Percentiles rank a stretch among this genome's conserved stretches.
phyloP scores from a whole-genome alignment of 2,888 invertebrate species.

The Synergus umbraculus region DNA sequence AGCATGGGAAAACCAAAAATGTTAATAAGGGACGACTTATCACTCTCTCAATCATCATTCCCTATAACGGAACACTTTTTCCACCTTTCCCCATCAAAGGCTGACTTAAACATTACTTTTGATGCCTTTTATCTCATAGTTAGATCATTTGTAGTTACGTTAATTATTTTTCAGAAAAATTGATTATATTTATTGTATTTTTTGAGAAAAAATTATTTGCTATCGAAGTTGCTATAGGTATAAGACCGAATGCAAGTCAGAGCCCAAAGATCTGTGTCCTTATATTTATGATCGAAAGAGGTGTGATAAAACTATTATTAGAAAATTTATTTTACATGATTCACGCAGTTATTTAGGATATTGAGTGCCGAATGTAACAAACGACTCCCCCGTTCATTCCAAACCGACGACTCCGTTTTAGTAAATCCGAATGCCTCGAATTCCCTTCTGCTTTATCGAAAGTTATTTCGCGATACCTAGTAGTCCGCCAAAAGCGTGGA shows the following conservation, averaged over 20 bases:
- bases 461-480: slow-evolving; percentile 42
- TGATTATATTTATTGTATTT: no score
- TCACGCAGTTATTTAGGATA: slow-evolving; percentile 32
- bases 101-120: not conserved
- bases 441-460: slow-evolving; percentile 40
- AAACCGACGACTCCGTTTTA: slow-evolving; percentile 24
- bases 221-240: not conserved
- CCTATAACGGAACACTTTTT: not conserved
- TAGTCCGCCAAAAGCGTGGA: slow-evolving; percentile 19
- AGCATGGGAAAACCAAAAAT: not conserved
- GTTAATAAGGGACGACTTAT: not conserved
- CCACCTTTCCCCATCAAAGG: not conserved
- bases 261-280: not conserved
- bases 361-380: slow-evolving; percentile 38
- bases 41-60: not conserved
- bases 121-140: not conserved
- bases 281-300: slow-evolving; percentile 25
- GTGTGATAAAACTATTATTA: slow-evolving; percentile 39
- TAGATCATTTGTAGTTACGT: not conserved
- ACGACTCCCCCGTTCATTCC: slow-evolving; percentile 31
- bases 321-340: slow-evolving; percentile 5
- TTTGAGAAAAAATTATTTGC: not conserved
- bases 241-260: not conserved
- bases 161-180: no score
- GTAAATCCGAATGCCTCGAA: slow-evolving; percentile 37